Evolutionary conservation across 2,113 vertebrate genomes (phyloP), one percentile per base, ranked within the genome.

Genomic region (Menidia beryllina): DNA sequence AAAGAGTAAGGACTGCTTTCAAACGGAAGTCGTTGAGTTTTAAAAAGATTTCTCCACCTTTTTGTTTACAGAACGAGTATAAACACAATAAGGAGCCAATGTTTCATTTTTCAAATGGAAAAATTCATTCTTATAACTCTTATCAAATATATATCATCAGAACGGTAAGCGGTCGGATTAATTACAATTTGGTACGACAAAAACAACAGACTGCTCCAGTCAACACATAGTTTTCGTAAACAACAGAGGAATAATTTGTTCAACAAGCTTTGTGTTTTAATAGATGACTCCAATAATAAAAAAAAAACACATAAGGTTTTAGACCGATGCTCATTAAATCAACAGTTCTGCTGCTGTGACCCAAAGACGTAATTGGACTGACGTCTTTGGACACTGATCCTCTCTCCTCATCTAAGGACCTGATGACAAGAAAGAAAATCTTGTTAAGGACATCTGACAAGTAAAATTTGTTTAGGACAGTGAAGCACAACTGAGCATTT

Each of bases 241-340:
- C 25, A 27, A 7, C 17, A 45, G 19, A 7, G 19, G 41, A n/a
- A 30, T 27, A 4, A 47, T 27, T 47, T 59, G 36, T 24, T 26
- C 12, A 3, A 36, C 23, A 47, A 2, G 10, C 25, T 26, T 11
- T 9, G 59, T 15, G 19, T 64, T 61, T 72, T 68, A 41, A 36
- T 43, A 70, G 24, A 34, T 12, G 11, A 7, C 8, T 59, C 15
- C 55, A 69, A 59, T 58, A 30, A 50, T 21, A 47, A 21, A 4
- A 41, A 11, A 23, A 34, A 19, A 63, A 21, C 25, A 11, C 14
- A 34, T 43, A 8, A 20, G 36, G n/a, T 41, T 11, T 8, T 41
- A 14, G 12, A 8, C 15, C 15, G 38, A 41, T 36, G 30, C 50
- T 52, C 14, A 52, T 51, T 51, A 51, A 30, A 11, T n/a, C 7